Evolutionary conservation across 2,113 vertebrate genomes (phyloP).

Genomic region (Myotis yumanensis): DNA sequence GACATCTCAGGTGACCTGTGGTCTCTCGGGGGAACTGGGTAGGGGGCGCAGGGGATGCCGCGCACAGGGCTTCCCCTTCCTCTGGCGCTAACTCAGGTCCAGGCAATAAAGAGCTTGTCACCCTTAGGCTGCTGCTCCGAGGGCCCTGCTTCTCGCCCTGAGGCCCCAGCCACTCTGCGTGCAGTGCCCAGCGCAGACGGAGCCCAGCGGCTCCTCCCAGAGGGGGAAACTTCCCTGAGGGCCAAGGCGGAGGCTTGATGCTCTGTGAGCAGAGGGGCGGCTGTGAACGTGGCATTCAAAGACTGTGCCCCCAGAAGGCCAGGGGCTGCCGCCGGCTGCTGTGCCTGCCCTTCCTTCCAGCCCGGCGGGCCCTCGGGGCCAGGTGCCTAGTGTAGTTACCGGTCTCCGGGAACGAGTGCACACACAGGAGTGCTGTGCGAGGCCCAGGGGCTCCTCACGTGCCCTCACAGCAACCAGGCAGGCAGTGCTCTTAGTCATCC

Average conservation of each 20-base stretch:
- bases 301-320: not conserved
- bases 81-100: not conserved
- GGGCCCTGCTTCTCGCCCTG: not conserved
- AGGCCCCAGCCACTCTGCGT: too few species aligned
- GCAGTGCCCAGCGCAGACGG: not conserved
- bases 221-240: too few species aligned
- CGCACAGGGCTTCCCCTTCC: rapidly evolving
- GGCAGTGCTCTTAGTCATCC: too few species aligned
- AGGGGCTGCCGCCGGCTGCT: rapidly evolving
- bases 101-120: not conserved
- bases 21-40: rapidly evolving
- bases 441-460: not conserved
- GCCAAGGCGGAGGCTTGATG: not conserved
- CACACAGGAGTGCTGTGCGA: rapidly evolving
- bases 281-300: not conserved
- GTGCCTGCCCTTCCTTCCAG: not conserved
- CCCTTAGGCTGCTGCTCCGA: not conserved
- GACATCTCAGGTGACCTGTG: not conserved
- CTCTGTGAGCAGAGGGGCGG: not conserved
- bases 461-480: not conserved
- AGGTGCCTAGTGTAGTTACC: too few species aligned
- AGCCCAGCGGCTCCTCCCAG: rapidly evolving
- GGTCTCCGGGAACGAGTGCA: rapidly evolving
- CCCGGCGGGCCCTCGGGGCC: too few species aligned
- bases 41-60: too few species aligned